A percentile compares a stretch with the other conserved stretches of the same genome.
Conservation (phyloP, 2,113 vertebrate genomes). For the Turdus rufiventris region DNA sequence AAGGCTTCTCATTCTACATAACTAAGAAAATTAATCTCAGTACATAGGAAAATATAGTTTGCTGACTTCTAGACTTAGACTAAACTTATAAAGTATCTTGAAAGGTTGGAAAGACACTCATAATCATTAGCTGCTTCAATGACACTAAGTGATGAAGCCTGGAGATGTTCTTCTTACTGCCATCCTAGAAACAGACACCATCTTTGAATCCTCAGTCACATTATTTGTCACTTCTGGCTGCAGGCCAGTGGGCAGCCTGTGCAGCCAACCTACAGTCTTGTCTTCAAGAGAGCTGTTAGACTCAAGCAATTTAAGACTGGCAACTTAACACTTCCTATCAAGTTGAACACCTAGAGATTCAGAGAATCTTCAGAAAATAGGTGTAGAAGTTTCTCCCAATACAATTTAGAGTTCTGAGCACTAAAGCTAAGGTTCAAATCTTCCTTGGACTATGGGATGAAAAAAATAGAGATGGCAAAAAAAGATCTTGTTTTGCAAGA, state of each 20-base stretch:
- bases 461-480: not conserved
- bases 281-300: not conserved
- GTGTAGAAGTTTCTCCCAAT: not conserved
- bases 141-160: not conserved
- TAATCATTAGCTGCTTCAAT: fast-evolving
- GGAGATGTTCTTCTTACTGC: not conserved
- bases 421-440: not conserved
- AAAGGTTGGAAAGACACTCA: not conserved
- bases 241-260: not conserved
- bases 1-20: not conserved
- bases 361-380: not conserved
- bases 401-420: not conserved
- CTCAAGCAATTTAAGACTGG: not conserved
- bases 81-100: not conserved
- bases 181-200: not conserved
- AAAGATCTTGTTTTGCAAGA: not conserved
- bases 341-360: not conserved
- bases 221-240: not conserved
- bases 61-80: not conserved
- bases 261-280: not conserved
- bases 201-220: not conserved
- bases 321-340: not conserved
- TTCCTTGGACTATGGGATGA: not conserved
- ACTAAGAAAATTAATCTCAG: not conserved
- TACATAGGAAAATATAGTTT: not conserved